A percentile compares a stretch with the other conserved stretches of the same genome.
phyloP scores from a whole-genome alignment of 1,140 invertebrate species.

The Zaprionus ornatus region DNA sequence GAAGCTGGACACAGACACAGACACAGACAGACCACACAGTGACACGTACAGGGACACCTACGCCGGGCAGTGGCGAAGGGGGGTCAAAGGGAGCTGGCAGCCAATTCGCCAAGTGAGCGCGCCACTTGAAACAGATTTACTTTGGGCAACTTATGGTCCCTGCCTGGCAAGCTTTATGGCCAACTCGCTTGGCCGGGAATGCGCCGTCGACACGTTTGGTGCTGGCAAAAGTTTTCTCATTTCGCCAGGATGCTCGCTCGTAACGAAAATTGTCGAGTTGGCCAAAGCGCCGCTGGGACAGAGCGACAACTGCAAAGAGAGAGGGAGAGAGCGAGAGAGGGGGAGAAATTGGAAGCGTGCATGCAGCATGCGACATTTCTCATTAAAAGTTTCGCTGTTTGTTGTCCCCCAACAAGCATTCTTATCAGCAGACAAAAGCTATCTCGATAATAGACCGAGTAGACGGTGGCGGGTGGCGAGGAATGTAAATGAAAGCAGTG shows the following conservation, averaged over 20 bases:
- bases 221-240: conserved; percentile 78
- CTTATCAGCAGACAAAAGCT: conserved; percentile 77
- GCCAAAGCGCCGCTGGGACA: conserved; percentile 59
- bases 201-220: conserved; percentile 69
- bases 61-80: not conserved
- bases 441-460: conserved; percentile 58
- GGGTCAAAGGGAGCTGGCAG: conserved; percentile 27
- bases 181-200: conserved; percentile 14
- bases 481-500: conserved; percentile 12
- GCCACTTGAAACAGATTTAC: conserved; percentile 79
- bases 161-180: conserved; percentile 47
- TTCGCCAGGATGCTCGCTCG: conserved; percentile 74
- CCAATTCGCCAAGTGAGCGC: conserved; percentile 58
- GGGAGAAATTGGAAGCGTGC: conserved; percentile 50
- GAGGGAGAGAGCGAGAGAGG: too few species aligned
- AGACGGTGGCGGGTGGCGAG: conserved; percentile 12
- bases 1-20: not conserved
- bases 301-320: conserved; percentile 5
- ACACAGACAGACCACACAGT: not conserved
- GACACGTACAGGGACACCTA: conserved; percentile 42
- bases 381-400: conserved; percentile 74
- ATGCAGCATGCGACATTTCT: conserved; percentile 72
- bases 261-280: conserved; percentile 78
- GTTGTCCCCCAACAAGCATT: conserved; percentile 56
- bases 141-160: conserved; percentile 63